phyloP scores from a whole-genome alignment of 2,113 vertebrate genomes.

The Rana temporaria region DNA sequence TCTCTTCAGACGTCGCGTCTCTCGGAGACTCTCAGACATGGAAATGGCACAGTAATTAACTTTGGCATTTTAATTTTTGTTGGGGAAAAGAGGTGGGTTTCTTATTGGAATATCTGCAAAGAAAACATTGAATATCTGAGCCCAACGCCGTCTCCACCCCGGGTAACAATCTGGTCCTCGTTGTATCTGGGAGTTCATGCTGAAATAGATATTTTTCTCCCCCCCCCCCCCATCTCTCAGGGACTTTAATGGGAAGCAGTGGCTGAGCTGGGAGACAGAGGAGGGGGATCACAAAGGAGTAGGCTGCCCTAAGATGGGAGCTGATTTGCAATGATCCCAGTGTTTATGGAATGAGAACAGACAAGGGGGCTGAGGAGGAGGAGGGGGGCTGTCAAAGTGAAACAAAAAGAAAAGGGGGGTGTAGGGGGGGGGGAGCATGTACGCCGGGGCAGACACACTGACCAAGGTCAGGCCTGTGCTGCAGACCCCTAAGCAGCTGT shows the following conservation, averaged over 20 bases:
- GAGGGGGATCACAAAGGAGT: constrained; percentile 38
- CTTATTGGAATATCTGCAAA: constrained; percentile 1
- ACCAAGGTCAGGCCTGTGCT: constrained; percentile 72
- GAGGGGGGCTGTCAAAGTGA: constrained; percentile 66
- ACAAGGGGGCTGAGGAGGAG: constrained; percentile 56
- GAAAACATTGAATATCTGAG: not conserved
- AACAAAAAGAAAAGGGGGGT: constrained; percentile 68
- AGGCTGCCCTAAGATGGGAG: constrained; percentile 30
- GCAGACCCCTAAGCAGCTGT: constrained; percentile 70
- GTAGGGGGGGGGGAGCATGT: constrained; percentile 66
- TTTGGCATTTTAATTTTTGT: constrained; percentile 10
- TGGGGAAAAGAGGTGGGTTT: not conserved
- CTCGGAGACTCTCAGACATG: constrained; percentile 24
- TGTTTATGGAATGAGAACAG: constrained; percentile 57
- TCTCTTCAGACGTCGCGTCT: constrained; percentile 19
- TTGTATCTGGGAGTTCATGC: not conserved
- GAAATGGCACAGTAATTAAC: constrained; percentile 41
- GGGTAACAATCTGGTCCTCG: not conserved
- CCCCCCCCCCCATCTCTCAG: not conserved
- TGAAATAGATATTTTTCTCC: not conserved
- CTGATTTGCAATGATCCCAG: not conserved
- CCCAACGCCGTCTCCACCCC: not conserved
- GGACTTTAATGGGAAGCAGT: constrained; percentile 29
- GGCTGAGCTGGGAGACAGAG: constrained; percentile 16
- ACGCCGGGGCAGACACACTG: constrained; percentile 66